A percentile compares a stretch with the other conserved stretches of the same genome.
These are phyloP conservation scores for Magallana angulata DNA, from an alignment of 1,140 invertebrate genomes.

Conservation along the genomic window DNA sequence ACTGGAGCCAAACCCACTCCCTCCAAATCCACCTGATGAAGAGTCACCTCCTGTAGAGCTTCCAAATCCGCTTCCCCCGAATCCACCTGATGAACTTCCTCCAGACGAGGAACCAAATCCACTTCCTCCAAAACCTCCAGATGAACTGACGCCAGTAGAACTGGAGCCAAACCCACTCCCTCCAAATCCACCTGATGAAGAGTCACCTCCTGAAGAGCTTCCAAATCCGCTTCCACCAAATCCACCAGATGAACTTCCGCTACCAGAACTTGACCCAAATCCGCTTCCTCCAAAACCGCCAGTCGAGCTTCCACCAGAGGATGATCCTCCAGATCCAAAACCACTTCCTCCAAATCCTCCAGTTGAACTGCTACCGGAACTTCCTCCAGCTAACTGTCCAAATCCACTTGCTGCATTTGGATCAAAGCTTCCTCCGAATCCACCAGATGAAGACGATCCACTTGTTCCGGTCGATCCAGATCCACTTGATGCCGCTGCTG, in stretches of 20 bases:
- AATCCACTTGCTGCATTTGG: neutral
- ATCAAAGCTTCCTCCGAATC: neutral
- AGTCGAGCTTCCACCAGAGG: neutral
- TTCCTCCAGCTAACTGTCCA: neutral
- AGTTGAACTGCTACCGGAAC: neutral
- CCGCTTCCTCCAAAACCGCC: neutral
- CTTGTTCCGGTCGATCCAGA: neutral
- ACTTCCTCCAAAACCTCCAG: neutral
- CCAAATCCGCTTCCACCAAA: conserved; percentile 3
- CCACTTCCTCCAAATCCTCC: neutral
- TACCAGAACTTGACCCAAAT: neutral
- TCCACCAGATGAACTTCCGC: neutral
- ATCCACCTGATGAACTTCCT: neutral
- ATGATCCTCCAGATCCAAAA: neutral
- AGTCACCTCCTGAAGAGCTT: neutral
- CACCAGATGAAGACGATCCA: neutral
- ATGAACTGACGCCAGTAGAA: neutral
- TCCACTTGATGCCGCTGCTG: neutral
- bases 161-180: neutral
- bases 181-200: neutral
- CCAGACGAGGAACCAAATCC: neutral
- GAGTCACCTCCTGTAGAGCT: neutral
- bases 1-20: neutral
- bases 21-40: conserved; percentile 14
- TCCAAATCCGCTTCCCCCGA: conserved; percentile 4